phyloP scores from a whole-genome alignment of 1,140 invertebrate genomes.

The Carposina sasakii region DNA sequence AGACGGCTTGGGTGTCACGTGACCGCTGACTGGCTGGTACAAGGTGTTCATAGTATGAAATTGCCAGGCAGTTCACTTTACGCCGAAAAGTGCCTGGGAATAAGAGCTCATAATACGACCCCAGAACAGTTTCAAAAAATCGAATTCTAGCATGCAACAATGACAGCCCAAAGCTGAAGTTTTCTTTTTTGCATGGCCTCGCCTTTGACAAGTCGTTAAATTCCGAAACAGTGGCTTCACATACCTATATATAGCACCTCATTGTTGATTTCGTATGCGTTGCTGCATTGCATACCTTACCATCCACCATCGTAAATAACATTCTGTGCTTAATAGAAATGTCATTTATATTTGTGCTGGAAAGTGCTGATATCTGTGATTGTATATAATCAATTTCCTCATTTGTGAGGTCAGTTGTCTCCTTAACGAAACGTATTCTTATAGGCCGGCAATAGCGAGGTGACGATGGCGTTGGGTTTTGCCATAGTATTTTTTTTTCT shows the following conservation, averaged over 20 bases:
- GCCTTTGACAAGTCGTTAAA: conserved; percentile 41
- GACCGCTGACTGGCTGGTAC: too few relatives aligned
- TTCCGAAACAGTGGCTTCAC: conserved; percentile 34
- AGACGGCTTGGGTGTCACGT: too few relatives aligned
- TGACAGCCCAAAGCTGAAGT: conserved; percentile 37
- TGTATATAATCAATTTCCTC: conserved; percentile 9
- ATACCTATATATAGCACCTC: conserved; percentile 53
- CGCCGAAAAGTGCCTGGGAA: too few relatives aligned
- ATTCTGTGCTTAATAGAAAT: conserved; percentile 26
- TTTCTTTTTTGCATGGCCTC: conserved; percentile 20
- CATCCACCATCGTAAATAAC: conserved; percentile 51
- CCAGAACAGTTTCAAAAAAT: conserved; percentile 48
- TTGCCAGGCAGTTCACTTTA: too few relatives aligned
- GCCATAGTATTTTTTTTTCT: background rate
- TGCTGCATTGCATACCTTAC: conserved; percentile 52
- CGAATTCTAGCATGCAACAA: conserved; percentile 47
- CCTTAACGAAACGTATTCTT: background rate
- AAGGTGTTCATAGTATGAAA: too few relatives aligned
- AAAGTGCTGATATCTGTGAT: conserved; percentile 14
- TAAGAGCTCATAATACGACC: too few relatives aligned
- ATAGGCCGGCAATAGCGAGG: background rate
- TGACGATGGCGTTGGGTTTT: background rate
- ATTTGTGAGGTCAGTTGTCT: background rate
- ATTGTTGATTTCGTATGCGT: conserved; percentile 42
- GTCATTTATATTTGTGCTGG: conserved; percentile 9